Evolutionary conservation across 1,140 invertebrate genomes (phyloP), one percentile per base, ranked within the genome.

Genomic region (Nasonia giraulti): DNA sequence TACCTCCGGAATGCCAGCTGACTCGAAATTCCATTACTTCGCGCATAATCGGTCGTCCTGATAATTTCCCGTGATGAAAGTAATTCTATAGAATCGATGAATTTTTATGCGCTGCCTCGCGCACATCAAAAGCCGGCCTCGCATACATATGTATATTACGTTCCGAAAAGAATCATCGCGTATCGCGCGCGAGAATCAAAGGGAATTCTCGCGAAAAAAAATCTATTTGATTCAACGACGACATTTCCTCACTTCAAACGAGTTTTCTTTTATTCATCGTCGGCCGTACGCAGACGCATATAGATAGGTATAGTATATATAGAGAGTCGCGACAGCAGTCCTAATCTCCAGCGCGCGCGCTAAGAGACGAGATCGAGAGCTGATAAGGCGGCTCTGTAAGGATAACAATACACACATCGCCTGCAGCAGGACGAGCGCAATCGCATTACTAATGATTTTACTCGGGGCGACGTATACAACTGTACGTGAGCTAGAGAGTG

Each of bases 361-460:
- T 44, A 44, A 44, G 74, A 55, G 55, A 7, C 55, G 55, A 62
- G 20, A 6, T 62, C 17, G 55, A 62, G 6, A 23, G 40, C 31
- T 31, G 76, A 84, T 84, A 84, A 84, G 83, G 68, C 68, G 27
- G 17, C n/a, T 27, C 68, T 71, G 1, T n/a, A 11, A 40, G 37
- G 74, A 73, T 37, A 37, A 73, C 27, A 31, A 73, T 37, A 73
- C 69, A 37, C 23, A 37, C 66, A 55, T 68, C 74, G 33, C 55
- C 50, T 68, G 31, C 55, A 68, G 23, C 20, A 31, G 68, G 83
- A 80, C 85, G 76, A 77, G 82, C 74, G 85, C 86, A 91, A 91
- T 92, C 87, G 86, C 86, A 91, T 92, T 92, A 91, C 89, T 90
- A 91, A 91, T 92, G 90, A 92, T 89, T 91, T 91, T 89, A 91